Conservation (phyloP, 2,113 vertebrate species). For the Cryptomyrus ogoouensis region DNA sequence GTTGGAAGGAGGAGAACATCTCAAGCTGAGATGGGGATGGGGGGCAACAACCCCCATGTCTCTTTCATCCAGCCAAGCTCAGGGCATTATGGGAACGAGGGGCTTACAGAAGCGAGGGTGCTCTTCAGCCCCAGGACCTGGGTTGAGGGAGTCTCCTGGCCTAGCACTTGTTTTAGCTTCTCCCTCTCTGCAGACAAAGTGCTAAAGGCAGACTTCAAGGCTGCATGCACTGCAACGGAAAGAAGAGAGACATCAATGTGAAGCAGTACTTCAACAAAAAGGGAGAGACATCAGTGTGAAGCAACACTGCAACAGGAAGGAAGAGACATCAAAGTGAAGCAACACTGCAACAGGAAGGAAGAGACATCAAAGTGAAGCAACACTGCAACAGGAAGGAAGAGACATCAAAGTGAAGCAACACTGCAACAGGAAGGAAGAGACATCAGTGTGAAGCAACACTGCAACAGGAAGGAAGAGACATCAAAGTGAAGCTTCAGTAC, state of each 20-base stretch:
- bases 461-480: conserved; percentile 20
- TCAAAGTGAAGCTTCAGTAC: background rate
- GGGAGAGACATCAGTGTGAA: background rate
- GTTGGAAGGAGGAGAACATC: background rate
- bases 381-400: background rate
- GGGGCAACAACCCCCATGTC: background rate
- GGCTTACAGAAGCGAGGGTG: conserved; percentile 78
- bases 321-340: background rate
- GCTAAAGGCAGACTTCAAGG: conserved; percentile 80
- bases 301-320: too few species aligned
- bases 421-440: conserved; percentile 38
- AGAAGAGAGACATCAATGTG: conserved; percentile 10
- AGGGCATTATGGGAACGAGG: background rate
- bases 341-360: background rate
- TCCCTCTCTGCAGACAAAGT: conserved; percentile 77
- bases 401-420: conserved; percentile 12
- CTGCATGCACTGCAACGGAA: conserved; percentile 62
- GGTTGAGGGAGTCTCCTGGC: conserved; percentile 76
- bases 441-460: conserved; percentile 43
- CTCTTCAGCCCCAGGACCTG: conserved; percentile 86
- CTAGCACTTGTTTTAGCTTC: conserved; percentile 77
- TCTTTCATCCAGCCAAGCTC: background rate
- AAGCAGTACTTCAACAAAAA: background rate
- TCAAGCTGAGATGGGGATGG: background rate
- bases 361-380: background rate